These are phyloP conservation scores for Oscheius myriophilus DNA, from an alignment of 2,888 invertebrate species.

Conservation along the genomic window DNA sequence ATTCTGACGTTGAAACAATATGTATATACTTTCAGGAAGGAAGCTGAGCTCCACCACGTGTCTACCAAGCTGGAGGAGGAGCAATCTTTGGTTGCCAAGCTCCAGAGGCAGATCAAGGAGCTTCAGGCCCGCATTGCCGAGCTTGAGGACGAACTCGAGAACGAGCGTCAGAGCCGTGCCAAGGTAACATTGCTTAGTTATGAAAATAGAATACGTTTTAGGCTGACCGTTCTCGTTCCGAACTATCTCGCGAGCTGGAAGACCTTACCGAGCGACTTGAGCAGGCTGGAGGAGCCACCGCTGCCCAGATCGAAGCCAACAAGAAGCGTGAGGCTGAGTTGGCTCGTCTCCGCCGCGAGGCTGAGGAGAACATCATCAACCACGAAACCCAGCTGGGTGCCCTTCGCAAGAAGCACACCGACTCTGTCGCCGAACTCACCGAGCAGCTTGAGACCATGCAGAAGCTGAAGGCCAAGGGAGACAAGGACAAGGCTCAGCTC, in stretches of 20 bases:
- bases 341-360: conserved; percentile 90
- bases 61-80: conserved; percentile 97
- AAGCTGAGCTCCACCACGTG: conserved; percentile 95
- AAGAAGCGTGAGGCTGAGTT: conserved; percentile 99
- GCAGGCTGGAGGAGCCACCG: conserved; percentile 98
- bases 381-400: conserved; percentile 95
- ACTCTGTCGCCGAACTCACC: conserved; percentile 97
- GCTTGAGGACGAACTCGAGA: conserved; percentile 98
- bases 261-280: conserved; percentile 86
- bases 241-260: conserved; percentile 92
- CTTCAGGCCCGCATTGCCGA: conserved; percentile 80
- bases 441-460: conserved; percentile 99
- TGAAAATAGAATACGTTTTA: conserved; percentile 5
- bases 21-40: conserved; percentile 79
- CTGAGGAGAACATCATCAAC: conserved; percentile 88
- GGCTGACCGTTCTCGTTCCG: conserved; percentile 94
- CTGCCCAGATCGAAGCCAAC: conserved; percentile 92
- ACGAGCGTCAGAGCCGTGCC: conserved; percentile 77
- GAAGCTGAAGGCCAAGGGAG: conserved; percentile 92
- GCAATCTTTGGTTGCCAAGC: conserved; percentile 87
- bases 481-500: conserved; percentile 96
- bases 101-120: conserved; percentile 70
- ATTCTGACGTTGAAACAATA: not conserved
- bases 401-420: conserved; percentile 89
- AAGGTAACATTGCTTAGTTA: conserved; percentile 20